These are phyloP conservation scores for Sericinus montela DNA, from an alignment of 2,888 invertebrate genomes.

Conservation along the genomic window DNA sequence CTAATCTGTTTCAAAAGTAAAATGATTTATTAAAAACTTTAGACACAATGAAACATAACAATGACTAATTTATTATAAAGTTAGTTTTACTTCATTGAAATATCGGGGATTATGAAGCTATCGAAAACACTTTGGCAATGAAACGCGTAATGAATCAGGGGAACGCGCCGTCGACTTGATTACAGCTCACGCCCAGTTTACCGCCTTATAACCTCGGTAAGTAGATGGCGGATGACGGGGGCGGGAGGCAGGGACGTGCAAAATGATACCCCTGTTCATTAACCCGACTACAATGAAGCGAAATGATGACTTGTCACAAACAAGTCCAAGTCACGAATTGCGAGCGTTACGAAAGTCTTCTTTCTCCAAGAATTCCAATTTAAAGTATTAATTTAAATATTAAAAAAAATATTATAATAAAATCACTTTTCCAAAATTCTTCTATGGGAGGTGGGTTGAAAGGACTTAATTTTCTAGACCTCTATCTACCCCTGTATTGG, in stretches of 20 bases:
- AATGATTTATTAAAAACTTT: no score
- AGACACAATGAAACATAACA: no score
- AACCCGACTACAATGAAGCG: slow-evolving; percentile 51
- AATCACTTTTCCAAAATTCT: no score
- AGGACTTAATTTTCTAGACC: no score
- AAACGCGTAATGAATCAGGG: slow-evolving; percentile 26
- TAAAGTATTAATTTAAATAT: no score
- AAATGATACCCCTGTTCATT: slow-evolving; percentile 55
- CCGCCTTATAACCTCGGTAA: slow-evolving; percentile 29
- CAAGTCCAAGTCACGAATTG: slow-evolving; percentile 14
- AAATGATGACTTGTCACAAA: slow-evolving; percentile 48
- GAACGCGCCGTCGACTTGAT: slow-evolving; percentile 30
- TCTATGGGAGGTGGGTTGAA: no score
- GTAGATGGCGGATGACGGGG: slow-evolving; percentile 1
- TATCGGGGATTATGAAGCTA: slow-evolving; percentile 4
- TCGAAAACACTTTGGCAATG: slow-evolving; percentile 1
- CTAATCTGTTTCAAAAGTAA: no score
- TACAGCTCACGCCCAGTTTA: slow-evolving; percentile 33
- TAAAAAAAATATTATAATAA: no score
- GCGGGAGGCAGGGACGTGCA: slow-evolving; percentile 23
- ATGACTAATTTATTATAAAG: not conserved
- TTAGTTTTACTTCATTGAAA: not conserved
- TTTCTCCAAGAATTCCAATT: not conserved
- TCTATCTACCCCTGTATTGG: no score
- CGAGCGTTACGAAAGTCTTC: slow-evolving; percentile 3